Conservation (phyloP, 2,113 vertebrate species). For the Bucco capensis region DNA sequence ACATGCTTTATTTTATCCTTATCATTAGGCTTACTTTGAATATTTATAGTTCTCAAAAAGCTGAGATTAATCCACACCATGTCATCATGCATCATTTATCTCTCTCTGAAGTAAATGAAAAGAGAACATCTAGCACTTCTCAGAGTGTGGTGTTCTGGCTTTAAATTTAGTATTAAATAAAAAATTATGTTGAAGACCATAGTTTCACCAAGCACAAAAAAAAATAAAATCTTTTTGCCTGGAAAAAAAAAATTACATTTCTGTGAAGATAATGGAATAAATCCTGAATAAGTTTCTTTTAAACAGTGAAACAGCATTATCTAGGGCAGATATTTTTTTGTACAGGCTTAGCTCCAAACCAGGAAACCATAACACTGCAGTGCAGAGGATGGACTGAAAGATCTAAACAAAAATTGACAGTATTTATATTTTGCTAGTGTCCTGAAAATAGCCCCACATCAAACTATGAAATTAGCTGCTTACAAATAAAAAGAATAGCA, state of each 20-base stretch:
- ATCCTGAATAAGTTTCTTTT: not conserved
- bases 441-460: not conserved
- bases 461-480: not conserved
- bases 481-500: not conserved
- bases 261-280: not conserved
- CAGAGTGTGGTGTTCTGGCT: not conserved
- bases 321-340: not conserved
- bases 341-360: not conserved
- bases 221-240: not conserved
- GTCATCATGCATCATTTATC: not conserved
- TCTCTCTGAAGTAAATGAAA: not conserved
- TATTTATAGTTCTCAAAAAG: constrained; percentile 8
- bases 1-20: constrained; percentile 23
- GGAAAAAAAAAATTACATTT: not conserved
- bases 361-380: not conserved
- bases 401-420: not conserved
- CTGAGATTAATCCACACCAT: not conserved
- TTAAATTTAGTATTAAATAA: not conserved
- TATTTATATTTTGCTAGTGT: not conserved
- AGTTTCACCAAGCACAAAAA: not conserved
- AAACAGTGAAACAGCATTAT: not conserved
- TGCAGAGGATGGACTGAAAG: not conserved
- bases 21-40: constrained; percentile 7
- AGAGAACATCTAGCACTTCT: not conserved
- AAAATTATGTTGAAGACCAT: not conserved